These are phyloP conservation scores for Otolemur crassicaudatus DNA, from an alignment of 2,797 vertebrate species.

Conservation along the genomic window DNA sequence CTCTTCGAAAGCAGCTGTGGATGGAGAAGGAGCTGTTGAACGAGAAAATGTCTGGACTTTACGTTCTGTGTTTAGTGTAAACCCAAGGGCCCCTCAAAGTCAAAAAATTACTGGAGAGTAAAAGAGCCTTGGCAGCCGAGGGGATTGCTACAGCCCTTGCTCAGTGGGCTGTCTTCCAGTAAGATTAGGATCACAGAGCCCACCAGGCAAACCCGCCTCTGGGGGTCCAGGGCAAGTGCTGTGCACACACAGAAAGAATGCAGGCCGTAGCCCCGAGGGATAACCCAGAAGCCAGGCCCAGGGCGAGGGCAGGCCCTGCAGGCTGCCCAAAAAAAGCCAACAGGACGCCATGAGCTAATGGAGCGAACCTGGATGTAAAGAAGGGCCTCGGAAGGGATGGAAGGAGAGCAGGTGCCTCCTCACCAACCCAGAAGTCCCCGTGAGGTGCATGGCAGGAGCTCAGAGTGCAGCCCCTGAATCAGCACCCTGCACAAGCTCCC, in stretches of 20 bases:
- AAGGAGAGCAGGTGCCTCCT: neutral
- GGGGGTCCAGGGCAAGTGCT: neutral
- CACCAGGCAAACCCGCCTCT: neutral
- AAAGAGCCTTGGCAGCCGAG: neutral
- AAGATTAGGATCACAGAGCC: conserved; percentile 1
- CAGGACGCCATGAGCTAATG: neutral
- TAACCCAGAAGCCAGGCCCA: neutral
- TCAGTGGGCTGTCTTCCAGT: neutral
- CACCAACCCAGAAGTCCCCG: neutral
- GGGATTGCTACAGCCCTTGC: neutral
- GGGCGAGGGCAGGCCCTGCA: neutral
- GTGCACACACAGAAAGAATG: neutral
- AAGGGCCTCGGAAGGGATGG: neutral
- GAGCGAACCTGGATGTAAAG: neutral
- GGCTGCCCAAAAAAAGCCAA: neutral
- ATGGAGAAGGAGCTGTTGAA: neutral
- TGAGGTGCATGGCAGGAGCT: no score
- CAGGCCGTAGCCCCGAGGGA: fast-evolving
- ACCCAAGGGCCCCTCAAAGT: neutral
- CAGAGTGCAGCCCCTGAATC: neutral
- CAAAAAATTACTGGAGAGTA: neutral
- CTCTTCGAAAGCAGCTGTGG: neutral
- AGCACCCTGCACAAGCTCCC: neutral
- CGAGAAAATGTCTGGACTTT: neutral
- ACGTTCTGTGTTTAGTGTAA: neutral